phyloP scores from a whole-genome alignment of 2,888 invertebrate genomes.

The Cancer borealis region DNA sequence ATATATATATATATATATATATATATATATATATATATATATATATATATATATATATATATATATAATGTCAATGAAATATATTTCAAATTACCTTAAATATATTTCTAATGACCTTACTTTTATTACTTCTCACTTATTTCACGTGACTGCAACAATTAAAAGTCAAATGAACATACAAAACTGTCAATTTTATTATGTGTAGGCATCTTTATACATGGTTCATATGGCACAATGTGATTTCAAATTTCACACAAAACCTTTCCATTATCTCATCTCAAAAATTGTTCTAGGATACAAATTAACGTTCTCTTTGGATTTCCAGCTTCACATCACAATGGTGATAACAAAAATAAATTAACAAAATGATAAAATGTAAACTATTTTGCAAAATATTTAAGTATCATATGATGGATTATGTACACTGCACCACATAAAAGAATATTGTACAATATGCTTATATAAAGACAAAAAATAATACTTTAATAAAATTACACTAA shows the following conservation, averaged over 20 bases:
- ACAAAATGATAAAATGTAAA: neutral
- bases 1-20: neutral
- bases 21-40: conserved; percentile 38
- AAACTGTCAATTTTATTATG: conserved; percentile 14
- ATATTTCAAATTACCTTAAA: neutral
- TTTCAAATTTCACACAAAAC: neutral
- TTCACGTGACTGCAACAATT: neutral
- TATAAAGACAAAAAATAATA: neutral
- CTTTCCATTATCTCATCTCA: neutral
- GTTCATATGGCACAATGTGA: neutral
- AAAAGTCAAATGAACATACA: neutral
- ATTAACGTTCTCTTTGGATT: neutral
- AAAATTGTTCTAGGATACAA: neutral
- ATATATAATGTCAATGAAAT: neutral
- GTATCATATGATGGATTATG: neutral
- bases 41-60: too few relatives aligned
- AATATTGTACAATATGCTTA: neutral
- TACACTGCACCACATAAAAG: neutral
- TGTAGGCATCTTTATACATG: neutral
- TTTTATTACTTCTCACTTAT: neutral
- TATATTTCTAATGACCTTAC: neutral
- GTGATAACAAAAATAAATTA: neutral
- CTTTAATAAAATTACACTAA: neutral
- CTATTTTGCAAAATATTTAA: neutral
- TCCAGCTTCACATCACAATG: neutral